Conservation (phyloP, 2,888 invertebrate species). For the Drosophila quasianomalipes region DNA sequence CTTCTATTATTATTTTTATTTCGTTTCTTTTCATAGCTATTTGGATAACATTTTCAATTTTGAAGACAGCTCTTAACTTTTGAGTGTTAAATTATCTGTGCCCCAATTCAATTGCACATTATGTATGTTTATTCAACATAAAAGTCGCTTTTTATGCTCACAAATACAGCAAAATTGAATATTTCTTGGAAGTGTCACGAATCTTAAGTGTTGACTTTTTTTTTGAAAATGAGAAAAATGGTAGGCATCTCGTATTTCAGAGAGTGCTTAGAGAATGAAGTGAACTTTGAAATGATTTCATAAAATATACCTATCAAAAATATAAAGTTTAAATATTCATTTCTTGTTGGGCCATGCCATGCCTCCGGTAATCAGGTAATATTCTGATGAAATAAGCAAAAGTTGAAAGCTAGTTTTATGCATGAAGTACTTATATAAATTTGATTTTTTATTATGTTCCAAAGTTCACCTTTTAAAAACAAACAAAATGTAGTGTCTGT, state of each 20-base stretch:
- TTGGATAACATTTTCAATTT: conserved; percentile 12
- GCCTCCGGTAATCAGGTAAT: not conserved
- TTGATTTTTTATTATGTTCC: not conserved
- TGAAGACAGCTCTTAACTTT: conserved; percentile 7
- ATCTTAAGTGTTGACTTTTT: not conserved
- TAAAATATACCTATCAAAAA: not conserved
- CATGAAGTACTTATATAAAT: not conserved
- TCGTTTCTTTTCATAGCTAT: not conserved
- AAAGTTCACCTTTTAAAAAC: not conserved
- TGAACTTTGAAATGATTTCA: not conserved
- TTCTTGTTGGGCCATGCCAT: not conserved
- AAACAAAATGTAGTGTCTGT: not conserved
- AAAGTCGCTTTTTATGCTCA: conserved; percentile 7
- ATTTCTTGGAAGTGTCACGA: not conserved
- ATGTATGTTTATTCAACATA: conserved; percentile 27
- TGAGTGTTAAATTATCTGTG: conserved; percentile 35
- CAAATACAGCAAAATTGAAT: conserved; percentile 5
- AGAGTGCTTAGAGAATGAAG: not conserved
- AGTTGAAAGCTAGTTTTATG: not conserved
- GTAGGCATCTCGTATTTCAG: not conserved
- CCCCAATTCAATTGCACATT: conserved; percentile 29
- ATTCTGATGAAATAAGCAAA: not conserved
- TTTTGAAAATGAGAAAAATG: not conserved
- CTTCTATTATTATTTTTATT: conserved; percentile 19
- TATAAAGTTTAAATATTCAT: not conserved